These are phyloP conservation scores for Mareca strepera DNA, from an alignment of 2,797 vertebrate genomes.

Conservation along the genomic window DNA sequence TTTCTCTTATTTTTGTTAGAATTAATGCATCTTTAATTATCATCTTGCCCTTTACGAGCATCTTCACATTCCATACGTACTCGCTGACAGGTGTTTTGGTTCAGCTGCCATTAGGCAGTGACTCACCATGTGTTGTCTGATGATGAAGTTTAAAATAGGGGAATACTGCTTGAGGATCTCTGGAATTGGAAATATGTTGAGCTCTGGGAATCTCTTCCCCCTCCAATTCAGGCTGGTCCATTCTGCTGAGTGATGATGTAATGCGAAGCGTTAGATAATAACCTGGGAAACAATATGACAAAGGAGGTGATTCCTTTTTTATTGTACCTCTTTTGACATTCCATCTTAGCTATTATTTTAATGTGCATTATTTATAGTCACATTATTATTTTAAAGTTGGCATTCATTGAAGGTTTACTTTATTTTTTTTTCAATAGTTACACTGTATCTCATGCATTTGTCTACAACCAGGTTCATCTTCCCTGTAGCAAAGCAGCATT, in stretches of 20 bases:
- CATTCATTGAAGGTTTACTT: not conserved
- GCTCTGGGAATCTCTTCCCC: not conserved
- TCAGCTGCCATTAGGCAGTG: not conserved
- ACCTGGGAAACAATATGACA: not conserved
- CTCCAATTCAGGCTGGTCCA: not conserved
- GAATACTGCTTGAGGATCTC: constrained; percentile 11
- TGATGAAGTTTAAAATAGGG: not conserved
- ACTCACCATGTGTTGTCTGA: constrained; percentile 11
- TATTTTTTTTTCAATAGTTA: not conserved
- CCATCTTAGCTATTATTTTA: not conserved
- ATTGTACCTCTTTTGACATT: not conserved
- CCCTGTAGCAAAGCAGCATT: not conserved
- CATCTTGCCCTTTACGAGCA: constrained; percentile 26
- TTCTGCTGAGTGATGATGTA: not conserved
- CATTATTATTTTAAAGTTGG: not conserved
- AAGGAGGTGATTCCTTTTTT: not conserved
- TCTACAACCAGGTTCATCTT: not conserved
- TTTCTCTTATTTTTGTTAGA: constrained; percentile 57
- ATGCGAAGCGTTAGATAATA: not conserved
- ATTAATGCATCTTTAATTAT: constrained; percentile 44
- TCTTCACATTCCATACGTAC: constrained; percentile 22
- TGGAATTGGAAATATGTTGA: constrained; percentile 43
- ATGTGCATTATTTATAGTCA: not conserved
- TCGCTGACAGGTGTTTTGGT: constrained; percentile 18
- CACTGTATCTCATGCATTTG: not conserved